These are phyloP conservation scores for Lophius piscatorius DNA, from an alignment of 2,113 vertebrate species.

Conservation along the genomic window DNA sequence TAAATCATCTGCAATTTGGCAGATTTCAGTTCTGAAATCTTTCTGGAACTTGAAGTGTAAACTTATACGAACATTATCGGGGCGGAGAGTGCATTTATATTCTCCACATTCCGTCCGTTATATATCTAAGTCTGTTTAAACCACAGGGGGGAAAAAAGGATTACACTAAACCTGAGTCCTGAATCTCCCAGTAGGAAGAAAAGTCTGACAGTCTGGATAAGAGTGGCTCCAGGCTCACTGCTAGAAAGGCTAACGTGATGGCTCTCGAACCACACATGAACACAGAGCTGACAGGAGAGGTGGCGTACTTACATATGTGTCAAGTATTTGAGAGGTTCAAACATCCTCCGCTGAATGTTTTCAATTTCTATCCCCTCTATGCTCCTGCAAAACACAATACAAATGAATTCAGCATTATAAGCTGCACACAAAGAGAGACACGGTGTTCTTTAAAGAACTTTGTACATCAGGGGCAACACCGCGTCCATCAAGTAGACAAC, in stretches of 20 bases:
- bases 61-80: no score
- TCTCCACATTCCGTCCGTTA: conserved; percentile 1
- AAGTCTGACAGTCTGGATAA: conserved; percentile 16
- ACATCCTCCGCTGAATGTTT: conserved; percentile 94
- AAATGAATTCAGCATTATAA: neutral
- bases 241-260: no score
- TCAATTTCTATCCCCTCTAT: conserved; percentile 94
- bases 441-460: no score
- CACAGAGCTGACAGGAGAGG: no score
- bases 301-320: conserved; percentile 92
- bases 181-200: conserved; percentile 20
- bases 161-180: conserved; percentile 21
- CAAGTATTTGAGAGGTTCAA: conserved; percentile 88
- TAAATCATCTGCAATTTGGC: no score
- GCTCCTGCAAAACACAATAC: conserved; percentile 82
- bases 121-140: neutral
- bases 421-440: neutral
- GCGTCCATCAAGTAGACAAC: no score
- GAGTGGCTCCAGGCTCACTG: no score
- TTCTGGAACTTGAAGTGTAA: no score
- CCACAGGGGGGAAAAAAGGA: conserved; percentile 16
- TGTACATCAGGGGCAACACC: no score
- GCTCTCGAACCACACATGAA: no score
- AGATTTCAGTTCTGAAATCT: no score
- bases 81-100: neutral